These are phyloP conservation scores for Felis catus DNA, from an alignment of 2,113 vertebrate species.

Conservation along the genomic window DNA sequence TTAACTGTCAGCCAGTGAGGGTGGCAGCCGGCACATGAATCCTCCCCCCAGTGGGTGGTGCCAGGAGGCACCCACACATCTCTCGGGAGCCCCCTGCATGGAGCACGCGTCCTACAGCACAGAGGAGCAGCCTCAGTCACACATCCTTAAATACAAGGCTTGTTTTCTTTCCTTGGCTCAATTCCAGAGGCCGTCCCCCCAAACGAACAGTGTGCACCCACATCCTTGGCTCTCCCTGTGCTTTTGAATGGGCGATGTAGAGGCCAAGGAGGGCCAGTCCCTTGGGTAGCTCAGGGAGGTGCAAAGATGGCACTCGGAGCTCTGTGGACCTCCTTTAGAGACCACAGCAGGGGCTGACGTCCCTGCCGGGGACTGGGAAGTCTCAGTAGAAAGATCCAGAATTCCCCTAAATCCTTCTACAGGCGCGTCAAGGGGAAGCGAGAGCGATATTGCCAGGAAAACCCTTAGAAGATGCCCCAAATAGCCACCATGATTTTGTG, in stretches of 20 bases:
- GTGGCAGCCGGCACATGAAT: fast-evolving
- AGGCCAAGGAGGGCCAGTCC: background rate
- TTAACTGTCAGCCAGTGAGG: background rate
- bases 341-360: background rate
- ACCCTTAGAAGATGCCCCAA: background rate
- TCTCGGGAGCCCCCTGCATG: background rate
- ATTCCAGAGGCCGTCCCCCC: background rate
- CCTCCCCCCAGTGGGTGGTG: background rate
- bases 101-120: background rate
- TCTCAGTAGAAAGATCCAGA: background rate
- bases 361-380: background rate
- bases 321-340: background rate
- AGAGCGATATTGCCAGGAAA: background rate
- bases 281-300: no score
- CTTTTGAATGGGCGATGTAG: background rate
- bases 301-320: background rate
- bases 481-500: background rate
- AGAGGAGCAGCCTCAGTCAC: background rate
- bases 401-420: background rate
- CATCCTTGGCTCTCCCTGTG: background rate
- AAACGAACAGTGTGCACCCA: background rate
- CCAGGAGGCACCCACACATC: background rate
- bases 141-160: background rate
- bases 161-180: background rate
- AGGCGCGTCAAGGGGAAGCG: fast-evolving